Percentiles rank a stretch among this genome's conserved stretches.
These are phyloP conservation scores for Chymomyza procnemis DNA, from an alignment of 2,888 invertebrate species.

Conservation along the genomic window DNA sequence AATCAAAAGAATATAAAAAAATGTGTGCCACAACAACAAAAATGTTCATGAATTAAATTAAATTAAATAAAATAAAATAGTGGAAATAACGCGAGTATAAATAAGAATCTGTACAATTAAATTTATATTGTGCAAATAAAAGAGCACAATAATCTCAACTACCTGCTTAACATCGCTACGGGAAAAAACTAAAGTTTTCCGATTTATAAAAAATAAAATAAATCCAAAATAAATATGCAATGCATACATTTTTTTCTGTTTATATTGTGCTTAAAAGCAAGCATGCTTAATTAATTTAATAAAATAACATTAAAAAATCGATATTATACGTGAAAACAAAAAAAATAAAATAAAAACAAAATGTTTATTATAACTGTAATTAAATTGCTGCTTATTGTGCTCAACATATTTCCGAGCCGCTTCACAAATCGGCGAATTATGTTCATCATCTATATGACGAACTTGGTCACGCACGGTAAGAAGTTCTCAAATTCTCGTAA, in stretches of 20 bases:
- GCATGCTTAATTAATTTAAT: neutral
- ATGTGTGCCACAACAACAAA: neutral
- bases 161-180: neutral
- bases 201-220: neutral
- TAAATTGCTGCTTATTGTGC: slow-evolving; percentile 78
- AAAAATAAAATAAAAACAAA: slow-evolving; percentile 56
- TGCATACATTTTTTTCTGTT: neutral
- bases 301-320: neutral
- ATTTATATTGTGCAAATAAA: neutral
- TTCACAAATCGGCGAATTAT: slow-evolving; percentile 78
- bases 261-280: neutral
- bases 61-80: neutral
- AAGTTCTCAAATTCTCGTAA: too few relatives aligned
- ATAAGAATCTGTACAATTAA: neutral
- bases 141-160: neutral
- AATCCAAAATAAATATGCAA: neutral
- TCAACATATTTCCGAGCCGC: slow-evolving; percentile 79
- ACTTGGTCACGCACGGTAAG: slow-evolving; percentile 79
- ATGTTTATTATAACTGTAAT: slow-evolving; percentile 78
- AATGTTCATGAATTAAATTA: neutral
- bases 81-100: neutral
- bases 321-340: neutral
- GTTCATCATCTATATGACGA: slow-evolving; percentile 78
- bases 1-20: slow-evolving; percentile 50
- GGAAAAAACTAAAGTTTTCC: neutral